Conservation (phyloP, 2,113 vertebrate species). For the Galemys pyrenaicus region DNA sequence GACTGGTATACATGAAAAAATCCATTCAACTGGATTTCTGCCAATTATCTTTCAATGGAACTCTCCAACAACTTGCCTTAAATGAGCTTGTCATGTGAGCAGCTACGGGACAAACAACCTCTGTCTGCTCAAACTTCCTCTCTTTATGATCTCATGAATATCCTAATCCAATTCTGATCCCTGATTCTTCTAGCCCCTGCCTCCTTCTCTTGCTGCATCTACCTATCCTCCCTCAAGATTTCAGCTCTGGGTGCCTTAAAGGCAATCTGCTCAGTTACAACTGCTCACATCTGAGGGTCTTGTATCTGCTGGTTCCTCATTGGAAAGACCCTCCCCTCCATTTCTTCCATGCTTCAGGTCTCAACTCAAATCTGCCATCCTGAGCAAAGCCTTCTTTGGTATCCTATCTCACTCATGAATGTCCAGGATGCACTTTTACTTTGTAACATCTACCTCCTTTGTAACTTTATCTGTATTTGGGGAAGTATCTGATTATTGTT, state of each 20-base stretch:
- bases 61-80: background rate
- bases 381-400: background rate
- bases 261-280: background rate
- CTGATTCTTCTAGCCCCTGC: background rate
- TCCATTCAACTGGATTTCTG: background rate
- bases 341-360: background rate
- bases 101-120: background rate
- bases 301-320: background rate
- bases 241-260: background rate
- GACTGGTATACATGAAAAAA: background rate
- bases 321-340: background rate
- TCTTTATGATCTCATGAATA: background rate
- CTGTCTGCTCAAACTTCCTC: background rate
- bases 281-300: background rate
- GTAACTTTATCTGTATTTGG: background rate
- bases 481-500: background rate
- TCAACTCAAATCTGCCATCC: background rate
- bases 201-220: background rate
- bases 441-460: background rate
- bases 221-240: accelerated
- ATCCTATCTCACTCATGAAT: background rate
- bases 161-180: background rate
- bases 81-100: background rate
- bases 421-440: background rate
- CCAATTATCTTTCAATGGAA: background rate